These are phyloP conservation scores for Periparus ater DNA, from an alignment of 2,797 vertebrate genomes.

Conservation along the genomic window DNA sequence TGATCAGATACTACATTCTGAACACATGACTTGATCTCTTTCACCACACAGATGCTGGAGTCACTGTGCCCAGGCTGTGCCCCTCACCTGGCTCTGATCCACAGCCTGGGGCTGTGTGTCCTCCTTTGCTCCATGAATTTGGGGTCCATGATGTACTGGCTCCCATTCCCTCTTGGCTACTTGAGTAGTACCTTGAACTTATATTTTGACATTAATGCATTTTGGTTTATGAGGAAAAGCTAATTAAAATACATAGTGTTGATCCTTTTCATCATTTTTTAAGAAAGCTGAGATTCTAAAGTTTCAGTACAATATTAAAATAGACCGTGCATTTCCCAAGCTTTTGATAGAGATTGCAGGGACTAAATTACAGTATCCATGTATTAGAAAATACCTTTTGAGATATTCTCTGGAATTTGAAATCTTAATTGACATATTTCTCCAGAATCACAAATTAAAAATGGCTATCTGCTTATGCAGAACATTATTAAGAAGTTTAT, in stretches of 20 bases:
- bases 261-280: neutral
- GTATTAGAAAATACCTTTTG: neutral
- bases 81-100: neutral
- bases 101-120: accelerated
- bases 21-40: neutral
- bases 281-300: neutral
- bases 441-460: neutral
- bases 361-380: neutral
- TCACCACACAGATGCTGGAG: neutral
- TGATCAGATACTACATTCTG: neutral
- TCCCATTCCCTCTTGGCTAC: neutral
- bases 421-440: neutral
- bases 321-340: neutral
- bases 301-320: neutral
- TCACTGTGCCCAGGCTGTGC: neutral
- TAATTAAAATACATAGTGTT: neutral
- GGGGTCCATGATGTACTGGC: accelerated
- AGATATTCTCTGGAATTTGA: neutral
- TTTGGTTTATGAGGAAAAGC: neutral
- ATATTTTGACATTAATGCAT: neutral
- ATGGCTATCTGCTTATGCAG: neutral
- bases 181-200: neutral
- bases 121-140: neutral
- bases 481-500: neutral
- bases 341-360: neutral